Conservation (phyloP, 2,888 invertebrate genomes). For the Lithophane semibrunnea region DNA sequence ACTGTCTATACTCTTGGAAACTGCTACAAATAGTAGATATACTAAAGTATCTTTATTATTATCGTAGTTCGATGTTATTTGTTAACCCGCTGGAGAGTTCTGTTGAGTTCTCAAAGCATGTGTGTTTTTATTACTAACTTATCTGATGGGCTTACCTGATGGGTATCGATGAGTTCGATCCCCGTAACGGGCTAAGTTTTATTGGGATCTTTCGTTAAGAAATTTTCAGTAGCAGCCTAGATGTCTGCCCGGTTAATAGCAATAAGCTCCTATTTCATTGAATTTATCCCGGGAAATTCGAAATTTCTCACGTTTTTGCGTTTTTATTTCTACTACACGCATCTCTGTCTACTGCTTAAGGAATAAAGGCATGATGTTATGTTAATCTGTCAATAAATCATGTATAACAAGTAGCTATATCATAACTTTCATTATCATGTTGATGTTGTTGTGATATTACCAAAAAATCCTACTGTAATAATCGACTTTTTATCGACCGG, state of each 20-base stretch:
- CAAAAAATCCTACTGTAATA: neutral
- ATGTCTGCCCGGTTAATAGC: neutral
- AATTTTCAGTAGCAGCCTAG: neutral
- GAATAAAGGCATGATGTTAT: neutral
- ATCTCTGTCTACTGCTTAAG: neutral
- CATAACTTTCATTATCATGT: constrained; percentile 9
- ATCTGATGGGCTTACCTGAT: neutral
- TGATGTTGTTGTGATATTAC: constrained; percentile 4
- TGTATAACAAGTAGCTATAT: constrained; percentile 5
- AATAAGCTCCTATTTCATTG: neutral
- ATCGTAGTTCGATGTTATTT: neutral
- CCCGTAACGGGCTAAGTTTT: neutral
- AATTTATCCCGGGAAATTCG: neutral
- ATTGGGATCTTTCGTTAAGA: neutral
- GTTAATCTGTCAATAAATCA: constrained; percentile 1
- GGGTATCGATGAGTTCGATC: neutral
- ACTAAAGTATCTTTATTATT: neutral
- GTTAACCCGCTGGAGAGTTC: neutral
- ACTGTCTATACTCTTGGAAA: neutral
- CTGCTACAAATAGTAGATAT: neutral
- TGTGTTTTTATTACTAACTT: neutral
- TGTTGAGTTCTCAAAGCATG: neutral
- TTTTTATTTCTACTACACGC: neutral
- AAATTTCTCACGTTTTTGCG: too few species aligned
- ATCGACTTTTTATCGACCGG: constrained; percentile 32